Conservation (phyloP, 2,888 invertebrate species). For the Cataglyphis rosenhaueri region DNA sequence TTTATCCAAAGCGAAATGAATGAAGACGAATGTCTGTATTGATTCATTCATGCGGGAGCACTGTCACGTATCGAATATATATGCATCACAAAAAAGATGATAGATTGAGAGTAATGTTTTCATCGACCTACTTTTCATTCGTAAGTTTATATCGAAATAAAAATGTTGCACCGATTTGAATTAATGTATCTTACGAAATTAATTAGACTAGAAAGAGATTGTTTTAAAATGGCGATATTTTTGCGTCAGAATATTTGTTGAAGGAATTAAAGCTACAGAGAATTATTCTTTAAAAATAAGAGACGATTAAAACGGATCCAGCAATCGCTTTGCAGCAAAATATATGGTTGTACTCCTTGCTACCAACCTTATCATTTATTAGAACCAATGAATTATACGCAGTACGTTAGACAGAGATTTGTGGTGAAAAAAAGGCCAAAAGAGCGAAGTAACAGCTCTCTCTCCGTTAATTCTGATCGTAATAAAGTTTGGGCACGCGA, state of each 20-base stretch:
- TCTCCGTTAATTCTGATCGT: conserved; percentile 29
- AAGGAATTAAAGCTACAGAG: background rate
- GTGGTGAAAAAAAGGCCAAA: conserved; percentile 26
- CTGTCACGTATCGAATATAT: background rate
- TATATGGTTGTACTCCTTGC: conserved; percentile 6
- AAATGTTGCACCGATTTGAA: background rate
- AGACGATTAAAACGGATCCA: conserved; percentile 22
- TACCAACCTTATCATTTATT: conserved; percentile 11
- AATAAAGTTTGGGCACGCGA: conserved; percentile 42
- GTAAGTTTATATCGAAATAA: conserved; percentile 21
- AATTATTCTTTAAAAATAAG: background rate
- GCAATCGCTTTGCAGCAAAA: background rate
- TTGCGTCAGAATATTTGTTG: background rate
- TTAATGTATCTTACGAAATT: background rate
- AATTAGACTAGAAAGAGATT: background rate
- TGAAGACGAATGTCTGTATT: conserved; percentile 62
- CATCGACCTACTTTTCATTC: conserved; percentile 41
- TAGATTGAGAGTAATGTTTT: conserved; percentile 67
- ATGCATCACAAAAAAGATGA: conserved; percentile 49
- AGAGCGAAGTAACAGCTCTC: background rate
- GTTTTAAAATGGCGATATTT: background rate
- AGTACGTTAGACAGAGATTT: conserved; percentile 30
- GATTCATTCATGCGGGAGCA: conserved; percentile 40
- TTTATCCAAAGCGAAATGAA: conserved; percentile 49
- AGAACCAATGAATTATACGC: conserved; percentile 28